Evolutionary conservation across 2,888 invertebrate species (phyloP).

Genomic region (Rapana venosa): DNA sequence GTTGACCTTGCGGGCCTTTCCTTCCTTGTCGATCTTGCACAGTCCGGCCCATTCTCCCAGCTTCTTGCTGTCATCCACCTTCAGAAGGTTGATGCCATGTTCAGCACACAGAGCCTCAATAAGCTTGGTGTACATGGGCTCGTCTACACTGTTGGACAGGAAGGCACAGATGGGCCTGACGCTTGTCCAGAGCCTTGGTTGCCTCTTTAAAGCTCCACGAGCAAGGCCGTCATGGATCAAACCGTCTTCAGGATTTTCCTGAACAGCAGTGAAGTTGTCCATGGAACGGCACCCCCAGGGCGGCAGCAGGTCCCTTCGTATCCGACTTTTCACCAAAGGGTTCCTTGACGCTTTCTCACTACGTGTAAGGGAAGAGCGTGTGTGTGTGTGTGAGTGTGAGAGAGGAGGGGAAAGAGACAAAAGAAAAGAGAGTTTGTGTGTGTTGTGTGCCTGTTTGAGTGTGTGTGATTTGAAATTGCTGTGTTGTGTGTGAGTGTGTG

Average conservation of each 20-base stretch:
- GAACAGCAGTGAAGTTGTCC: slow-evolving; percentile 96
- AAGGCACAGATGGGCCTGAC: slow-evolving; percentile 97
- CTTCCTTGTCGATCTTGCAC: slow-evolving; percentile 99
- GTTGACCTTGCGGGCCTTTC: slow-evolving; percentile 98
- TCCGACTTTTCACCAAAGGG: no score
- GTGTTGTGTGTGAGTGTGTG: no score
- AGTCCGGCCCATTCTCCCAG: slow-evolving; percentile 99
- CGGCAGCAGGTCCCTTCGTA: no score
- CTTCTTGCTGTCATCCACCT: slow-evolving; percentile 99
- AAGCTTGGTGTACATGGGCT: slow-evolving; percentile 97
- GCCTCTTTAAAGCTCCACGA: slow-evolving; percentile 97
- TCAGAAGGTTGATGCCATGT: slow-evolving; percentile 97
- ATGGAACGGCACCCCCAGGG: no score
- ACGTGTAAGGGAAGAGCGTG: no score
- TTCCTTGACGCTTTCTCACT: no score
- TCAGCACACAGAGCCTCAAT: slow-evolving; percentile 98
- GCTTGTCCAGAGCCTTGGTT: slow-evolving; percentile 98
- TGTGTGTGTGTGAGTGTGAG: no score
- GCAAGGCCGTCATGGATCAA: slow-evolving; percentile 96
- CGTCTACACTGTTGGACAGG: slow-evolving; percentile 98
- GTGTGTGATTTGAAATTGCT: no score
- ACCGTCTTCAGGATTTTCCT: slow-evolving; percentile 96
- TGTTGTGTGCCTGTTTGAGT: no score
- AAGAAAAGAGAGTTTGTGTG: no score
- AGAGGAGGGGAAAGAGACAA: no score